A percentile compares a stretch with the other conserved stretches of the same genome.
Evolutionary conservation across 2,888 invertebrate species (phyloP).

Genomic region (Lepidocyrtinus sp.): DNA sequence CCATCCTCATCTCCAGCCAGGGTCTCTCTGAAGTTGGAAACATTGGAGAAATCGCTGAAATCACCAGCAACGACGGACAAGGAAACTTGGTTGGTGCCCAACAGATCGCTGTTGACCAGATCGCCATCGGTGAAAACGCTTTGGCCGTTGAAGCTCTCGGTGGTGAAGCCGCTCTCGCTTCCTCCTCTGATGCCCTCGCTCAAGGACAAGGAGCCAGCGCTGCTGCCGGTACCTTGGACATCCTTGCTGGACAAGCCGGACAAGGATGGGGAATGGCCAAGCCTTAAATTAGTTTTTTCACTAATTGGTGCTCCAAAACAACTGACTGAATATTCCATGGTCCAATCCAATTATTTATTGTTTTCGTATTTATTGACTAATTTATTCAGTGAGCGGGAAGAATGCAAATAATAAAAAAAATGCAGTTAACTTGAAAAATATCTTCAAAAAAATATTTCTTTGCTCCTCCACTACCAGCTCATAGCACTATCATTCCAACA

Average conservation of each 20-base stretch:
- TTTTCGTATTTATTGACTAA: not conserved
- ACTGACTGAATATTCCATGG: not conserved
- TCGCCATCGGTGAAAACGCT: constrained; percentile 12
- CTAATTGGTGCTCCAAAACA: not conserved
- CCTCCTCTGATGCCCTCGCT: constrained; percentile 16
- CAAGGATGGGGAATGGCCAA: constrained; percentile 17
- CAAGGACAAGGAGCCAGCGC: constrained; percentile 26
- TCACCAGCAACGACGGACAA: constrained; percentile 34
- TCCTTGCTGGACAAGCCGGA: not conserved
- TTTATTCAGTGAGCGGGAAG: not conserved
- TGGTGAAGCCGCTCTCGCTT: constrained; percentile 20
- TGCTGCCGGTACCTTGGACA: constrained; percentile 28
- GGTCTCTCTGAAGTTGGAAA: constrained; percentile 31
- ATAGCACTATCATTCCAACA: not conserved
- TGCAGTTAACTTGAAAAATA: not conserved
- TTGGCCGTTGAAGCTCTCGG: constrained; percentile 27
- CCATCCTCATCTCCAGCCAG: constrained; percentile 5
- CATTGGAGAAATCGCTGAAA: constrained; percentile 20
- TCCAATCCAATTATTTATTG: not conserved
- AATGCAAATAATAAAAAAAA: not conserved
- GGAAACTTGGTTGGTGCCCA: constrained; percentile 27
- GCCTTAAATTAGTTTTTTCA: not conserved
- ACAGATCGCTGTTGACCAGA: constrained; percentile 6
- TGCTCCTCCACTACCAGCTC: too few relatives aligned
- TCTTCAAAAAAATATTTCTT: not conserved